phyloP scores from a whole-genome alignment of 2,797 vertebrate species.

The Craterocephalus amniculus region DNA sequence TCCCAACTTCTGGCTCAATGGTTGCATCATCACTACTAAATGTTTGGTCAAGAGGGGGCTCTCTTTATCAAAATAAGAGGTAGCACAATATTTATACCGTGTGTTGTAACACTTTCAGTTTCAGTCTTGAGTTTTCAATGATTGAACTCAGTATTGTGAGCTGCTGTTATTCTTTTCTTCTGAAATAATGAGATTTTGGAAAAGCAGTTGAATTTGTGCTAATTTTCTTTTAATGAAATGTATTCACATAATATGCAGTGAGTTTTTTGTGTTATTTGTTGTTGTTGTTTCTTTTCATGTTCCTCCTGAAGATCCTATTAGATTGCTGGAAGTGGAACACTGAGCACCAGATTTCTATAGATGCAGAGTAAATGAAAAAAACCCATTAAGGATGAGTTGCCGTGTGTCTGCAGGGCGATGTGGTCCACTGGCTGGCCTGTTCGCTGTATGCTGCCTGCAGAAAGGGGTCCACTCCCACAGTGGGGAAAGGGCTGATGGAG shows the following conservation, averaged over 20 bases:
- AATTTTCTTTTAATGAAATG: neutral
- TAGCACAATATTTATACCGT: neutral
- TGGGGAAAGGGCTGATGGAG: conserved; percentile 91
- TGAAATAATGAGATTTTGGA: no score
- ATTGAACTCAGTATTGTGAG: no score
- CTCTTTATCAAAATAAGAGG: neutral
- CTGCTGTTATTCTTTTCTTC: no score
- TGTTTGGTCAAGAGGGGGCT: neutral
- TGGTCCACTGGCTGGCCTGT: conserved; percentile 92
- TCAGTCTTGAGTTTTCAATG: no score
- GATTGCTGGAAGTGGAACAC: neutral
- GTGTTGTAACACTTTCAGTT: no score
- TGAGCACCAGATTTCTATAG: neutral
- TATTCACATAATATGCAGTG: neutral
- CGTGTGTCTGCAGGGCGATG: conserved; percentile 84
- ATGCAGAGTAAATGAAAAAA: neutral
- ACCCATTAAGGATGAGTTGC: neutral
- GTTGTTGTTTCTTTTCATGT: neutral
- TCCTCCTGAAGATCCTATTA: no score
- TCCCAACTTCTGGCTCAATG: neutral
- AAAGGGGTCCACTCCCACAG: conserved; percentile 89
- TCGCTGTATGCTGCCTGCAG: conserved; percentile 91
- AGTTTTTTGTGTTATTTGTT: neutral
- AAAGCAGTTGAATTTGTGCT: neutral
- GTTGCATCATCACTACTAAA: neutral